These are phyloP conservation scores for Rutilus rutilus DNA, from an alignment of 2,113 vertebrate genomes.

Conservation along the genomic window DNA sequence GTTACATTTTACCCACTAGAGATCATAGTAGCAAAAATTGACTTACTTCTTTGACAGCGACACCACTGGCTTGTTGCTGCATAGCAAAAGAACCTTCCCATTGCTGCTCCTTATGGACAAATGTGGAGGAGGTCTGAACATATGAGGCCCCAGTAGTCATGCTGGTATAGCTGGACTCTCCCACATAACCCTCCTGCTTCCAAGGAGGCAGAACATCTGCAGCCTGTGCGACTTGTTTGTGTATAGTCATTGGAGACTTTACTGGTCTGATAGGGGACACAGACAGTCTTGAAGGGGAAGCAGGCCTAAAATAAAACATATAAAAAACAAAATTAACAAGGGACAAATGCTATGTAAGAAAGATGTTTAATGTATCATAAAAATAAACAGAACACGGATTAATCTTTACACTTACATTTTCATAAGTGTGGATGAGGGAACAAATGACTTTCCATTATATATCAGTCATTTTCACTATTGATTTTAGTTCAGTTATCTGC, in stretches of 20 bases:
- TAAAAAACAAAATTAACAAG: not conserved
- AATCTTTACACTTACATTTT: not conserved
- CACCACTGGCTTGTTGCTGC: conserved; percentile 78
- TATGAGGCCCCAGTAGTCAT: conserved; percentile 73
- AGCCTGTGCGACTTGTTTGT: conserved; percentile 66
- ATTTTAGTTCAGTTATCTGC: not conserved
- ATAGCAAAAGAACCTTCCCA: conserved; percentile 79
- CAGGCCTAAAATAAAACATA: conserved; percentile 71
- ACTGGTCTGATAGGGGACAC: conserved; percentile 88
- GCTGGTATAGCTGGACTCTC: conserved; percentile 77
- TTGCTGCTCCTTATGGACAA: conserved; percentile 79
- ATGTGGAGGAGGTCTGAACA: conserved; percentile 74
- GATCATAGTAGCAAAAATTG: conserved; percentile 20
- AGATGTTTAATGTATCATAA: not conserved
- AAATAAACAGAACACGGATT: not conserved
- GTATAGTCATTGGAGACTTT: conserved; percentile 81
- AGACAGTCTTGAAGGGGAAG: conserved; percentile 85
- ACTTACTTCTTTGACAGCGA: conserved; percentile 66
- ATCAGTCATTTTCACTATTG: not conserved
- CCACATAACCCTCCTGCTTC: conserved; percentile 84
- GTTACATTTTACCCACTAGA: conserved; percentile 43
- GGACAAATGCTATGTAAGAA: not conserved
- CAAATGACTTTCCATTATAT: not conserved
- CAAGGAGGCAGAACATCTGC: conserved; percentile 90
- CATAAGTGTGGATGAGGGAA: not conserved